Evolutionary conservation across 2,797 vertebrate genomes (phyloP), one percentile per base, ranked within the genome.

Genomic region (Amphiprion clarkii): DNA sequence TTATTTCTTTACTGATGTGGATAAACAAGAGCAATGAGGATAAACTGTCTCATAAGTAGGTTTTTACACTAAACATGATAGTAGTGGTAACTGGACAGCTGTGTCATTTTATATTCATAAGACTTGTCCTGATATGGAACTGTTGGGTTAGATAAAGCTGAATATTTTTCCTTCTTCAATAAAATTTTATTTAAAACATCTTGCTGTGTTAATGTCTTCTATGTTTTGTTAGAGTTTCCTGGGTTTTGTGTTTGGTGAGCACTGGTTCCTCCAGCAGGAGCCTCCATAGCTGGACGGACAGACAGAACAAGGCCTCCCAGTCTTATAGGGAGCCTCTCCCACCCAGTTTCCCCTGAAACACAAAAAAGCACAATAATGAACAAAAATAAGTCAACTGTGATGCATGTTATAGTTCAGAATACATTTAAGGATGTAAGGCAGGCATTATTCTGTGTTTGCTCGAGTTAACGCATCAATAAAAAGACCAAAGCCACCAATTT

Each of bases 311-410:
- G 96, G 96, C 67, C 55, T 91, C 65, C 97, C 97, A 19, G 83
- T 83, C 81, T 95, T 96, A 91, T 97, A 98, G 0, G 96, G 97
- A 0, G 94, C 95, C 85, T 97, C 96, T 46, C 96, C 96, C 0
- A 97, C 89, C 96, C 97, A 98, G 89, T 98, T 97, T 46, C 97
- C 96, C 88, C 95, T 97, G 92, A 65, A 90, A 95, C 82, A 81
- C 85, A 87, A 87, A 16, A 49, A 57, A 23, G 23, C n/a, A 75
- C 19, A n/a, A 49, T 49, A 7, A n/a, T n/a, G 21, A 11, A 36
- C 8, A 36, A 7, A 27, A 27, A 27, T 27, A 27, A 27, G 2
- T 27, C 27, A 27, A 4, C n/a, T 49, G 16, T 46, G 14, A 46
- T 46, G 42, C 14, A 46, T n/a, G 46, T 49, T 49, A 19, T 49